Percentiles rank a stretch among this genome's conserved stretches.
phyloP scores from a whole-genome alignment of 2,113 vertebrate species.

The Puma concolor region DNA sequence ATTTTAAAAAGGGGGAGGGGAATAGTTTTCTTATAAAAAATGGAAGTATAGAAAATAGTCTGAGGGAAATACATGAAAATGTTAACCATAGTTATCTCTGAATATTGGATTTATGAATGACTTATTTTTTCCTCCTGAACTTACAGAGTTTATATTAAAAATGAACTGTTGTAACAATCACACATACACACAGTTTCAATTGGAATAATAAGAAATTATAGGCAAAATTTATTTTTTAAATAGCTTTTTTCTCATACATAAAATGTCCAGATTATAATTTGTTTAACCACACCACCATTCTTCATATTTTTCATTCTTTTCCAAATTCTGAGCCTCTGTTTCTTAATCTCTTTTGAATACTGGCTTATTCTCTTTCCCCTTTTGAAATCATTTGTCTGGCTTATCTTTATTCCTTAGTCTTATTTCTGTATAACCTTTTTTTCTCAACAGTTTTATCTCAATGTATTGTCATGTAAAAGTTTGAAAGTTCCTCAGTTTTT shows the following conservation, averaged over 20 bases:
- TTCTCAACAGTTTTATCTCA: neutral
- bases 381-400: neutral
- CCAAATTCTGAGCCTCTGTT: neutral
- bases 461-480: neutral
- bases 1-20: too few relatives aligned
- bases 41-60: neutral
- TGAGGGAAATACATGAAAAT: conserved; percentile 33
- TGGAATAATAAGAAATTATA: neutral
- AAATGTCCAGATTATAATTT: neutral
- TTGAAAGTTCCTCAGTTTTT: neutral
- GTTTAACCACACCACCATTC: neutral
- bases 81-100: conserved; percentile 15
- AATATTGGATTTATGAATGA: neutral
- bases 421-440: neutral
- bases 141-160: neutral
- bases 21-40: conserved; percentile 9
- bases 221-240: neutral
- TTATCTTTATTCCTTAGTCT: neutral
- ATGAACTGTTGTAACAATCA: neutral
- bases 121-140: neutral
- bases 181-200: neutral
- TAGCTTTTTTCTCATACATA: neutral
- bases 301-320: neutral
- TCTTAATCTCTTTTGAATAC: neutral
- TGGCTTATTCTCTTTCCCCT: neutral